Conservation (phyloP, 2,888 invertebrate species). For the Euclidia mi region DNA sequence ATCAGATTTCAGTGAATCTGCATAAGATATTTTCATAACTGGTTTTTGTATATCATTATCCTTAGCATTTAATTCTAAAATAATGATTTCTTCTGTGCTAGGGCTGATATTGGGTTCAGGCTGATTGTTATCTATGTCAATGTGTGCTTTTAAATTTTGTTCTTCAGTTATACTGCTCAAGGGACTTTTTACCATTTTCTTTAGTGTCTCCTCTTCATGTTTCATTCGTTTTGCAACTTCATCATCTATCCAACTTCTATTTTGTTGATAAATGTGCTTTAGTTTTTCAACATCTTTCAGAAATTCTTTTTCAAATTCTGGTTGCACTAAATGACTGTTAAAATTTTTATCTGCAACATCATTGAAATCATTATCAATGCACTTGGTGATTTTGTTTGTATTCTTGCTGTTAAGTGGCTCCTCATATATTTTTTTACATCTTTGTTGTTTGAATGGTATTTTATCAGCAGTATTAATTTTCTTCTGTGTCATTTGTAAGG, state of each 20-base stretch:
- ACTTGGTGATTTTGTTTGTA: slow-evolving; percentile 72
- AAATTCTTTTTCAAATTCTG: slow-evolving; percentile 75
- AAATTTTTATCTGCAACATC: slow-evolving; percentile 53
- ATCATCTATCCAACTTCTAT: slow-evolving; percentile 81
- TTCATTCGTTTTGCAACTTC: slow-evolving; percentile 74
- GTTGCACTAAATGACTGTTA: slow-evolving; percentile 59
- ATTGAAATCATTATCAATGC: slow-evolving; percentile 69
- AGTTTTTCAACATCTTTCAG: slow-evolving; percentile 74
- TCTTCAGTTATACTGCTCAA: slow-evolving; percentile 59
- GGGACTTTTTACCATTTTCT: slow-evolving; percentile 60
- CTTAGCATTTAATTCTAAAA: slow-evolving; percentile 24
- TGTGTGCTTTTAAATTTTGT: slow-evolving; percentile 45
- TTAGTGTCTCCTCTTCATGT: slow-evolving; percentile 60
- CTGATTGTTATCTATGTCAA: slow-evolving; percentile 15
- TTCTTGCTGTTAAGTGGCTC: slow-evolving; percentile 76
- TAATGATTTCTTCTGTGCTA: slow-evolving; percentile 28
- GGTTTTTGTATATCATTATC: slow-evolving; percentile 28
- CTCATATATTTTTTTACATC: slow-evolving; percentile 84
- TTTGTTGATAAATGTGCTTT: slow-evolving; percentile 77
- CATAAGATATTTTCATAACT: slow-evolving; percentile 73
- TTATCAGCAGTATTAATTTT: slow-evolving; percentile 61
- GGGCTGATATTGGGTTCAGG: slow-evolving; percentile 30
- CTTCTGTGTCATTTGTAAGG: slow-evolving; percentile 66
- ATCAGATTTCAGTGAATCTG: slow-evolving; percentile 76
- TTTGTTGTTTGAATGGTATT: slow-evolving; percentile 67